Base-by-base conservation (phyloP, 1,140 invertebrate genomes). In the Danaus melanippus region DNA sequence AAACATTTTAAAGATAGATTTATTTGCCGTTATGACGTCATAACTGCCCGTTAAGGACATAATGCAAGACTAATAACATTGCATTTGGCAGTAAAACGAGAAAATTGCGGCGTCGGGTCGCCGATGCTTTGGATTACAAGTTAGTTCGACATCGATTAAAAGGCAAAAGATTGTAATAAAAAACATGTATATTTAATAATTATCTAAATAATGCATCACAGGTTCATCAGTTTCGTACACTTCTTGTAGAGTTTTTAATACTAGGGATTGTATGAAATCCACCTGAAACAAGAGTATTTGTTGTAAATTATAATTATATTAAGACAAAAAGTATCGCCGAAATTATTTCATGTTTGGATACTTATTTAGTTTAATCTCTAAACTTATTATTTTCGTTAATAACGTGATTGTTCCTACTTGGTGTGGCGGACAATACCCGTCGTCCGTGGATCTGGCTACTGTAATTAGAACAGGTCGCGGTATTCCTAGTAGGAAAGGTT, bases 371-470 rank as follows among this genome's bases (percentile, higher is more conserved):
- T 32, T 32, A 32, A 7, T 32, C 6, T 32, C 21, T 32, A 32
- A 7, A 54, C 12, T 51, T 21, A 50, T 9, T 44, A 43, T 40
- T 11, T 12, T 8, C 56, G 21, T 10, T 8, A 46, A 46, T 32
- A 32, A 7, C 21, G 21, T 32, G 7, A 32, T 32, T 32, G 21
- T 32, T 32, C 21, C 5, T 58, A 84, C 83, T 67, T 84, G 80
- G 57, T 79, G 48, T 8, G 69, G 50, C 2, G 96, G 96, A 74
- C 95, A 96, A 74, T 96, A 97, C 53, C 96, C 95, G 70, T 97
- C 96, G n/a, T 92, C 89, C 50, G 92, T 93, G 0, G 95, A 97
- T 71, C 93, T 88, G 0, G 95, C 91, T 50, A 96, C 90, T 0
- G 95, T 97, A 8, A 97, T 89, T 6, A 94, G 84, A 0, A 90